These are phyloP conservation scores for Limnephilus auricula DNA, from an alignment of 2,888 invertebrate genomes.

Conservation along the genomic window DNA sequence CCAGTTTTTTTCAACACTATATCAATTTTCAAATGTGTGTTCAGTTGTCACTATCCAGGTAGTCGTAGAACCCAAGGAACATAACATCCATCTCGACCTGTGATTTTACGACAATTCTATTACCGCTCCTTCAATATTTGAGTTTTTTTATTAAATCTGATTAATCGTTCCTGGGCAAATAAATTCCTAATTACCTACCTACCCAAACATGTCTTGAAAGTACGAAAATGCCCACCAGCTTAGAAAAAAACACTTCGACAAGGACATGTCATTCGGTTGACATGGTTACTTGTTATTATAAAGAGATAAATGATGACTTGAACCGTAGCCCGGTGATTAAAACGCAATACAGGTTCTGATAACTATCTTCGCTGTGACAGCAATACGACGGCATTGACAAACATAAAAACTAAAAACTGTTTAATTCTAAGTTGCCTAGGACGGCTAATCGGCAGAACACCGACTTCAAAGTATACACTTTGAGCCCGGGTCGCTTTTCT, in stretches of 20 bases:
- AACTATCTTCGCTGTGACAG: slow-evolving; percentile 51
- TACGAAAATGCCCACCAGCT: neutral
- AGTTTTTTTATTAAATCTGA: no score
- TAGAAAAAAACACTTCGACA: neutral
- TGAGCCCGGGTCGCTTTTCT: neutral
- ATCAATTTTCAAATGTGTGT: no score
- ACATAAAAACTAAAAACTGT: slow-evolving; percentile 35
- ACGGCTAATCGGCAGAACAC: neutral
- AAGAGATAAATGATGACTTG: slow-evolving; percentile 15
- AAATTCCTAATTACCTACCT: neutral
- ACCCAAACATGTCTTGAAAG: neutral
- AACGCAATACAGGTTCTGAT: slow-evolving; percentile 63
- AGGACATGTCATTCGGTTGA: slow-evolving; percentile 36
- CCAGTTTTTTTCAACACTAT: no score
- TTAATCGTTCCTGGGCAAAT: no score
- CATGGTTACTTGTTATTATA: neutral
- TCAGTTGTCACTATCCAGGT: no score
- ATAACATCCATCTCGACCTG: no score
- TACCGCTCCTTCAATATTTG: no score
- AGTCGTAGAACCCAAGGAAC: no score
- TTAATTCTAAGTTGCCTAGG: neutral
- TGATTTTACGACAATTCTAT: no score
- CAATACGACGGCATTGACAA: slow-evolving; percentile 25
- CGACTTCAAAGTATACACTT: slow-evolving; percentile 14
- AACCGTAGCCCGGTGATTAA: slow-evolving; percentile 44